Evolutionary conservation across 35 echinoderm and acorn worm species (phyloP).

Genomic region (Holothuria glaberrima): DNA sequence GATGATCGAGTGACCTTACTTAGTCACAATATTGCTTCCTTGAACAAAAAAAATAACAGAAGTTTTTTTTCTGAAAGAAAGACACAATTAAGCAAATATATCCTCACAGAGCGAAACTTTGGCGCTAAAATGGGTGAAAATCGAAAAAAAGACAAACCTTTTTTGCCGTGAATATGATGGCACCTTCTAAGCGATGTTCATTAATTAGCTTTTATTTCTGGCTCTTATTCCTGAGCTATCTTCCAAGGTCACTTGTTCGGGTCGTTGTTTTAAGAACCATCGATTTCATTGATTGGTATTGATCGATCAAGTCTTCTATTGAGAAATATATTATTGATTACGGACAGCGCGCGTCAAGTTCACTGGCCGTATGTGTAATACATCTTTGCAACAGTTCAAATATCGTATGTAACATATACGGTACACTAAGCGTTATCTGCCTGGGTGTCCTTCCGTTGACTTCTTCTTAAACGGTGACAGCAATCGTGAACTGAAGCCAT

Average conservation of each 20-base stretch:
- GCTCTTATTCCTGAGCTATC: background rate
- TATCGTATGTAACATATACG: too few species aligned
- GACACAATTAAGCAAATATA: slow-evolving; percentile 5
- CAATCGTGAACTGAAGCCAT: too few species aligned
- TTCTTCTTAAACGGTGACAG: too few species aligned
- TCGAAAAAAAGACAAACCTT: background rate
- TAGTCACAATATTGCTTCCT: too few species aligned
- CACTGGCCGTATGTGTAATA: slow-evolving; percentile 22
- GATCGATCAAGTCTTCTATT: slow-evolving; percentile 45
- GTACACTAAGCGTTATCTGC: too few species aligned
- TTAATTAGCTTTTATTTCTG: slow-evolving; percentile 38
- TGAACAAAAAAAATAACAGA: too few species aligned
- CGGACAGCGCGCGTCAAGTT: slow-evolving; percentile 20
- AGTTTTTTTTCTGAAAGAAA: background rate
- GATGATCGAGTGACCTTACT: slow-evolving; percentile 32
- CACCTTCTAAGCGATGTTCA: slow-evolving; percentile 14
- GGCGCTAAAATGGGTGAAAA: slow-evolving; percentile 38
- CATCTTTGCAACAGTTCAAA: too few species aligned
- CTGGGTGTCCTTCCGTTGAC: too few species aligned
- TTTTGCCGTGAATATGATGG: background rate
- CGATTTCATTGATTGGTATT: slow-evolving; percentile 16
- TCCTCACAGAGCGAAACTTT: background rate
- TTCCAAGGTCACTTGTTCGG: slow-evolving; percentile 7
- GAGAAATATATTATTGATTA: background rate
- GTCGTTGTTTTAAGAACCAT: slow-evolving; percentile 25